A percentile compares a stretch with the other conserved stretches of the same genome.
Evolutionary conservation across 1,140 invertebrate genomes (phyloP).

Genomic region (Drosophila hydei): DNA sequence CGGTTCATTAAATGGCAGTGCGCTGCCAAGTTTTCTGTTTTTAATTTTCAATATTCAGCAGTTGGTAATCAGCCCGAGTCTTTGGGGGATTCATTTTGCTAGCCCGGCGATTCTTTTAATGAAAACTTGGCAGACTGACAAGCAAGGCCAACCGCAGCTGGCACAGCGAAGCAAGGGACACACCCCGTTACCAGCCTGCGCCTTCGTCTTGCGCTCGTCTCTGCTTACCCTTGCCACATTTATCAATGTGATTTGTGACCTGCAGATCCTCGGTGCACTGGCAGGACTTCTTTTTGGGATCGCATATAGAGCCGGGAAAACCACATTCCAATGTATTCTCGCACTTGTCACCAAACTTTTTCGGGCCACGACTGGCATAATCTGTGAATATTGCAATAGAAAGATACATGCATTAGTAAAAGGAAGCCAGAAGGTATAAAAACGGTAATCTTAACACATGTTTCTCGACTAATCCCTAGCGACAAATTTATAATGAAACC

Average conservation of each 20-base stretch:
- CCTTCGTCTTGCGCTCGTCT: not conserved
- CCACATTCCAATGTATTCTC: constrained; percentile 88
- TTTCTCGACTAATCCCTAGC: constrained; percentile 58
- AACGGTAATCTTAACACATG: constrained; percentile 36
- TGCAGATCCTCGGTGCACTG: constrained; percentile 88
- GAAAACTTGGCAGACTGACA: constrained; percentile 78
- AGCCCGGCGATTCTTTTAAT: constrained; percentile 64
- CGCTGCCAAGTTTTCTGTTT: constrained; percentile 47
- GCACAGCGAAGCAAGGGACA: no score
- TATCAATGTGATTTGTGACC: constrained; percentile 92
- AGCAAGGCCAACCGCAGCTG: constrained; percentile 4
- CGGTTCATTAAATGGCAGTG: constrained; percentile 12
- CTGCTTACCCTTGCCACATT: constrained; percentile 91
- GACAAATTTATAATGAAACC: constrained; percentile 68
- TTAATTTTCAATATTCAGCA: constrained; percentile 63
- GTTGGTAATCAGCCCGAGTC: constrained; percentile 53
- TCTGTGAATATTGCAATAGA: constrained; percentile 70
- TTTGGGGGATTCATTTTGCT: constrained; percentile 58
- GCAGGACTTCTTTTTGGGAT: constrained; percentile 88
- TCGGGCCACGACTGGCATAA: constrained; percentile 84
- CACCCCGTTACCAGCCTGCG: no score
- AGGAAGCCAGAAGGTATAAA: not conserved
- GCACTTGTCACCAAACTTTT: constrained; percentile 90
- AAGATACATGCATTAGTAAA: not conserved
- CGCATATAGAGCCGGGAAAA: constrained; percentile 89